A percentile compares a stretch with the other conserved stretches of the same genome.
These are phyloP conservation scores for Frankliniella intonsa DNA, from an alignment of 2,888 invertebrate species.

Conservation along the genomic window DNA sequence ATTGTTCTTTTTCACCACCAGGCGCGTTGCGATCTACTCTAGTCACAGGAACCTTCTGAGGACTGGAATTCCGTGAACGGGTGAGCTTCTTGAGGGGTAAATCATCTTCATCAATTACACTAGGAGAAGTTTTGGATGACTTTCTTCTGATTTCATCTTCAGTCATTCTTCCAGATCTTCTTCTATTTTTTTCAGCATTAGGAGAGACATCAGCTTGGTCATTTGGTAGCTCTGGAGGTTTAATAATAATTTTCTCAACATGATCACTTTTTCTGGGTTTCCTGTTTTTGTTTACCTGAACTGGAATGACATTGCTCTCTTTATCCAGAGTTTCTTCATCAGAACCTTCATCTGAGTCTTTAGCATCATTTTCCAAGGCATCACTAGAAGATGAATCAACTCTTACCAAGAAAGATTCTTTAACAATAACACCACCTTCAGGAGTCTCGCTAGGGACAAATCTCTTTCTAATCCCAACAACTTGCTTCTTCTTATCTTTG, in stretches of 20 bases:
- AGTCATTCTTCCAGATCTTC: background rate
- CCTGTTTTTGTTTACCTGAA: background rate
- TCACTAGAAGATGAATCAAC: background rate
- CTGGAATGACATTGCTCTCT: background rate
- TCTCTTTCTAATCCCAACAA: conserved; percentile 6
- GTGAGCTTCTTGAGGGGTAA: background rate
- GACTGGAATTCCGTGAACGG: background rate
- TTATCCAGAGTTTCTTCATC: background rate
- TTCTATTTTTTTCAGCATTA: background rate
- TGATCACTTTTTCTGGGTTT: conserved; percentile 15
- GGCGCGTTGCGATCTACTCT: background rate
- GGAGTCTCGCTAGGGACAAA: background rate
- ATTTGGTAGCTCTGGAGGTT: background rate
- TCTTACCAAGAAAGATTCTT: background rate
- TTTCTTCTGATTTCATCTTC: background rate
- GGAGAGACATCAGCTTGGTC: background rate
- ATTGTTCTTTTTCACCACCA: background rate
- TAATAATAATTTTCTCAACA: background rate
- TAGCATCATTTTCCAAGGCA: background rate
- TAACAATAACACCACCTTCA: background rate
- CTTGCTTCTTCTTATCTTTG: background rate
- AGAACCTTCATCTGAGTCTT: background rate
- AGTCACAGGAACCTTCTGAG: background rate
- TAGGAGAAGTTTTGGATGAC: background rate
- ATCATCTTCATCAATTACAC: background rate